Conservation (phyloP, 64 coral and sea anemone species). For the Acropora yongei region DNA sequence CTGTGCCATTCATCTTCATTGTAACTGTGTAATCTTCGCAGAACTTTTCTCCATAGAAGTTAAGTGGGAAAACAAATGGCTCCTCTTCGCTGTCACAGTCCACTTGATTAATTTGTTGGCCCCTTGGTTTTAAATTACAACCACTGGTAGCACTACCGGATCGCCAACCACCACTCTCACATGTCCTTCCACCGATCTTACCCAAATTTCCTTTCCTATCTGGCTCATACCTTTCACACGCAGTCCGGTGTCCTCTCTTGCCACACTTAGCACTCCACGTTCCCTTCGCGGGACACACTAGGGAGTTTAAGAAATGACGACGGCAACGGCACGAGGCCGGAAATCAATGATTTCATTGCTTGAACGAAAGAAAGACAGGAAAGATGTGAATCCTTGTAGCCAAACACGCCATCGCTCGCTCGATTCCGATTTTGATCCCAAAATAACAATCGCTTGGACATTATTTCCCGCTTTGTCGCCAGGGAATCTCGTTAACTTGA, state of each 20-base stretch:
- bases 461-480: background rate
- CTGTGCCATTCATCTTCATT: constrained; percentile 11
- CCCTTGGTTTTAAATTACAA: background rate
- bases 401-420: constrained; percentile 22
- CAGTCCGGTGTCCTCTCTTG: background rate
- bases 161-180: background rate
- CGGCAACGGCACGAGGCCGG: background rate
- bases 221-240: constrained; percentile 2
- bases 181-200: background rate
- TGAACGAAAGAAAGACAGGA: background rate
- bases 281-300: constrained; percentile 6
- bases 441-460: background rate
- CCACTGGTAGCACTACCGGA: background rate
- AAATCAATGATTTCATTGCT: too few relatives aligned
- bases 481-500: background rate
- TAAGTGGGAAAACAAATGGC: background rate
- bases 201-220: background rate
- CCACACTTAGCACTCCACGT: constrained; percentile 23
- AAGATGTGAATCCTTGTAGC: constrained; percentile 2
- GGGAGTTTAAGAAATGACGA: background rate
- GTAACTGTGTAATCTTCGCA: background rate
- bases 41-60: background rate
- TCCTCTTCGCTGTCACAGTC: constrained; percentile 14
- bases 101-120: constrained; percentile 27
- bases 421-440: background rate